Percentiles rank a stretch among this genome's conserved stretches.
Evolutionary conservation across 2,797 vertebrate species (phyloP).

Genomic region (Heliangelus exortis): DNA sequence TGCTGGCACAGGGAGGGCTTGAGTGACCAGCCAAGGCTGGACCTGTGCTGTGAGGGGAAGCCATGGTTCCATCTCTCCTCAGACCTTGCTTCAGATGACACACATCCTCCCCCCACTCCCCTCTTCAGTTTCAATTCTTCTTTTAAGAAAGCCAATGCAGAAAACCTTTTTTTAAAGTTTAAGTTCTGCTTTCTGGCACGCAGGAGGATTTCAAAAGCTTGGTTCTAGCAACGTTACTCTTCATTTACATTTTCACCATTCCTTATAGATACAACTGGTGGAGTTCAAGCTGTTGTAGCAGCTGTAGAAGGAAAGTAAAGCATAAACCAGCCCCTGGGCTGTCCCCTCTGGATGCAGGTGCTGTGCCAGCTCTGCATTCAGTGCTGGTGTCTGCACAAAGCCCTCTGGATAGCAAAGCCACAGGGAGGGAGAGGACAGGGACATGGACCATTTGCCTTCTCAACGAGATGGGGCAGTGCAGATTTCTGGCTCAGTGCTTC

Average conservation of each 20-base stretch:
- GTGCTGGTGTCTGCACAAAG: background rate
- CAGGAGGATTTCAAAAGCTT: background rate
- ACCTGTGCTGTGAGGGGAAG: background rate
- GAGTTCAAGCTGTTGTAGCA: background rate
- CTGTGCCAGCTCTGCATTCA: background rate
- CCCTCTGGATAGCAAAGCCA: background rate
- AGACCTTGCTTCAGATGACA: background rate
- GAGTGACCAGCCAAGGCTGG: background rate
- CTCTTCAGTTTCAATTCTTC: conserved; percentile 18
- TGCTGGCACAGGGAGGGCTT: background rate
- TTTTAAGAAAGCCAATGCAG: background rate
- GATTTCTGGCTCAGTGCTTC: background rate
- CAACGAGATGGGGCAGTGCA: background rate
- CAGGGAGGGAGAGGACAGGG: background rate
- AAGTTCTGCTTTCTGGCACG: conserved; percentile 28
- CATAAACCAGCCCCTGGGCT: background rate
- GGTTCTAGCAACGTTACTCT: background rate
- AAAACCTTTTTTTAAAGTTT: background rate
- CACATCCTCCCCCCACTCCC: fast-evolving
- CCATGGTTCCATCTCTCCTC: background rate
- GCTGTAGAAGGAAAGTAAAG: background rate
- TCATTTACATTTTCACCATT: background rate
- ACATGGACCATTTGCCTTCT: background rate
- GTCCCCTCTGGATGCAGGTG: background rate
- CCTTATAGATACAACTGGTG: background rate